Base-by-base conservation (phyloP, 2,113 vertebrate species). In the Neolamprologus ventralis region DNA sequence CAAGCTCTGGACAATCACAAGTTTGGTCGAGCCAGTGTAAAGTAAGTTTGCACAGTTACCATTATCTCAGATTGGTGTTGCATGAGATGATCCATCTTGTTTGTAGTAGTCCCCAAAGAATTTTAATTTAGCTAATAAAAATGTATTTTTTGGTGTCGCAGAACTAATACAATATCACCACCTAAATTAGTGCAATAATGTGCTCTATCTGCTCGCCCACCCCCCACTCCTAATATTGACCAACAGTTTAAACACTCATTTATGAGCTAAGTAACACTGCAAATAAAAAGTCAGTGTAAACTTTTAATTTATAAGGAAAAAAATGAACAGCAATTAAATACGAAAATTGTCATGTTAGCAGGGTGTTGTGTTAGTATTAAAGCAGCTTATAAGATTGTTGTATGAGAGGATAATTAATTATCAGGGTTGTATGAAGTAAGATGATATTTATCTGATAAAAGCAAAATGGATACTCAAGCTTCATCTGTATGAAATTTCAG, bases 11-110 rank as follows among this genome's bases (percentile, higher is more conserved):
- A 40, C 35, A 23, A 13, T 68, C 63, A 23, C 35, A 68, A 68
- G 63, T 40, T 68, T 40, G 11, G 0, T 68, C 1, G 7, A 68
- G 3, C 0, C 3, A 40, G n/a, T 21, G 1, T 40, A 40, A 9
- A 40, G 63, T 68, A 68, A 40, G 63, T 68, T 68, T 68, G 63
- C 63, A 21, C 63, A 9, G 1, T 21, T 40, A 9, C n/a, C 19
- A 21, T 21, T 40, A 40, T 68, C 3, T 68, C 35, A 21, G 11
- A 21, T 21, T 68, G 11, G 63, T 40, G 19, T 8, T 68, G 63
- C 63, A 14, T 0, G 0, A 40, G 0, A 68, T 40, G 35, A 68
- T 40, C n/a, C 63, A 21, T 40, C 63, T 23, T 21, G 12, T 68
- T 68, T 40, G 11, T 68, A 68, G 35, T 4, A 1, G 3, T 68